Evolutionary conservation across 2,797 vertebrate species (phyloP).

Genomic region (Sphenopsis melanotis): DNA sequence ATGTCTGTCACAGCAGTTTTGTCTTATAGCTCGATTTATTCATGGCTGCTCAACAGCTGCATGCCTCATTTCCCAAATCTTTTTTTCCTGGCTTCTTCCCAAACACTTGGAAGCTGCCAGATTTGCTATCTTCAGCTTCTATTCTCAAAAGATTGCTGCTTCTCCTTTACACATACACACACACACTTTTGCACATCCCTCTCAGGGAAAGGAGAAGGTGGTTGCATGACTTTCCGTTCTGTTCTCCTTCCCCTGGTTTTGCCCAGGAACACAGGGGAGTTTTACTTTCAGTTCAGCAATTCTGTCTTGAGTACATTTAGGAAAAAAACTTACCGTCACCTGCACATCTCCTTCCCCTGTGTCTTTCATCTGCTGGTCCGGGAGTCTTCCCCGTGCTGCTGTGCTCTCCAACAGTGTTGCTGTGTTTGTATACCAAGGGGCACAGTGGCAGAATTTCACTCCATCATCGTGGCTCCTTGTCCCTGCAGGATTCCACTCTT

Average conservation of each 20-base stretch:
- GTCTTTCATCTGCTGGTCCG: background rate
- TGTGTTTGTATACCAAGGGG: background rate
- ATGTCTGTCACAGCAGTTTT: constrained; percentile 21
- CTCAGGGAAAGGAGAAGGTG: background rate
- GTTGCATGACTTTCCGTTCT: background rate
- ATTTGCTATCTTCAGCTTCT: constrained; percentile 24
- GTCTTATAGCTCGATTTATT: background rate
- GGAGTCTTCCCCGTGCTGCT: background rate
- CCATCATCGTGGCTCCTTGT: background rate
- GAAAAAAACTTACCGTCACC: background rate
- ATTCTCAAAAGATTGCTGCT: background rate
- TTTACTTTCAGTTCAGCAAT: background rate
- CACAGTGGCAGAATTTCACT: background rate
- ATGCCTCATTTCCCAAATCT: constrained; percentile 16
- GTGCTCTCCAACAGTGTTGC: background rate
- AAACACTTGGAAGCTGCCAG: constrained; percentile 28
- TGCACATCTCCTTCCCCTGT: background rate
- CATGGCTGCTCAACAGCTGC: constrained; percentile 42
- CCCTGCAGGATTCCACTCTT: background rate
- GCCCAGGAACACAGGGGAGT: background rate
- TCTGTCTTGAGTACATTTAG: background rate
- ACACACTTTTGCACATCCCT: background rate
- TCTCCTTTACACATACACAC: background rate
- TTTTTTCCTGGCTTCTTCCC: constrained; percentile 30
- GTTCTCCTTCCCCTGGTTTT: background rate